These are phyloP conservation scores for Eutolmus rufibarbis DNA, from an alignment of 2,888 invertebrate genomes.

Conservation along the genomic window DNA sequence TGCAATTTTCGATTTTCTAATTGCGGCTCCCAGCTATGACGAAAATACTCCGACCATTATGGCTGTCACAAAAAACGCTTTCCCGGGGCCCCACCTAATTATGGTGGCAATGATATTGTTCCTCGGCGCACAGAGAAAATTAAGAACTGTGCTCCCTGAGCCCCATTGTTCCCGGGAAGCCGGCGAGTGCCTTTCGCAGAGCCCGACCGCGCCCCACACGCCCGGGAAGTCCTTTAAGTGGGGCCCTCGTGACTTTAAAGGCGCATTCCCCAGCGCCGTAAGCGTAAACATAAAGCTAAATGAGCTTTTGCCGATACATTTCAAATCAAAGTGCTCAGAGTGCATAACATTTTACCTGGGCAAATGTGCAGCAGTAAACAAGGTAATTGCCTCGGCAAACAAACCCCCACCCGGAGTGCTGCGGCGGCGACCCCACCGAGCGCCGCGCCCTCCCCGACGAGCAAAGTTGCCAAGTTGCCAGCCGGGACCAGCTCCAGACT, in stretches of 20 bases:
- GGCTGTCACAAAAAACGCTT: background rate
- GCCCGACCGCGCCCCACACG: background rate
- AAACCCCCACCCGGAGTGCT: background rate
- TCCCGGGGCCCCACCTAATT: background rate
- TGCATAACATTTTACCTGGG: slow-evolving; percentile 27
- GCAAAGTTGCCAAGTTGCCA: slow-evolving; percentile 6
- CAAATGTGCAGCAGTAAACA: slow-evolving; percentile 10
- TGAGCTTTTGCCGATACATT: slow-evolving; percentile 28
- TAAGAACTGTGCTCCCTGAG: background rate
- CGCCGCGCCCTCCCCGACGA: background rate
- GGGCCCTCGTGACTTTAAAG: background rate
- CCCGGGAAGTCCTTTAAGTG: background rate
- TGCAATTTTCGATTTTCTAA: background rate
- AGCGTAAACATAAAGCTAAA: slow-evolving; percentile 1
- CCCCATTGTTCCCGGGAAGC: background rate
- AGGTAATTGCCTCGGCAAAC: slow-evolving; percentile 9
- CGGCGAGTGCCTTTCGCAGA: background rate
- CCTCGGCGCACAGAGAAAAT: background rate
- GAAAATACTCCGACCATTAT: background rate
- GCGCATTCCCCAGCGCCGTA: background rate
- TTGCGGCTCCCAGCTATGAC: background rate
- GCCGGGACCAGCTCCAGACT: background rate
- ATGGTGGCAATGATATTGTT: background rate
- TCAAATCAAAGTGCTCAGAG: slow-evolving; percentile 26
- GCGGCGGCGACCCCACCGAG: background rate